These are phyloP conservation scores for Simalia tracyae DNA, from an alignment of 2,797 vertebrate species.

Conservation along the genomic window DNA sequence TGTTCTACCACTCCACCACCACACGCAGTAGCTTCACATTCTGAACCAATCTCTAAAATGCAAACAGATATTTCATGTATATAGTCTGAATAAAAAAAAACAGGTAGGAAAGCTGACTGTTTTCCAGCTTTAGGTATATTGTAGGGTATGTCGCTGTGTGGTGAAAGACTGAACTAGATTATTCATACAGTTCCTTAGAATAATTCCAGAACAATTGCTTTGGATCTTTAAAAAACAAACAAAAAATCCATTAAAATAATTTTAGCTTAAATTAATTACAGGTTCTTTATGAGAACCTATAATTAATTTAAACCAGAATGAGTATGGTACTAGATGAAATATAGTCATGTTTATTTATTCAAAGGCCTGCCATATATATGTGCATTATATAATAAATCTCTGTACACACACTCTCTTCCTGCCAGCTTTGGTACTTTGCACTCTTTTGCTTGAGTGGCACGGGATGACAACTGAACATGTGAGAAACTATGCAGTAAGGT, in stretches of 20 bases:
- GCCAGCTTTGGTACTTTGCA: background rate
- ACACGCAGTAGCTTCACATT: background rate
- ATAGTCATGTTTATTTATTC: background rate
- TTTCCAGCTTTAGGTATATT: background rate
- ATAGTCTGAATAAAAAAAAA: background rate
- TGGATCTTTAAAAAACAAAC: background rate
- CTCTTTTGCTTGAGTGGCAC: background rate
- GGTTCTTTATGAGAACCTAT: background rate
- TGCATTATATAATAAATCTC: too few species aligned
- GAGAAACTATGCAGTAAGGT: background rate
- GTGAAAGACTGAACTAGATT: background rate
- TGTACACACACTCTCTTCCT: background rate
- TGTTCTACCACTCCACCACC: background rate
- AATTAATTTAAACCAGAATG: background rate
- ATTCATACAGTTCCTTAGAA: background rate
- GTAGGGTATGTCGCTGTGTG: background rate
- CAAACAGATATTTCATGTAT: background rate
- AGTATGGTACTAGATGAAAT: background rate
- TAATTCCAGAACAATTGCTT: background rate
- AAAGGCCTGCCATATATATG: background rate
- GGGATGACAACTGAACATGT: background rate
- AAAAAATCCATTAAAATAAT: background rate
- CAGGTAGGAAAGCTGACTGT: background rate
- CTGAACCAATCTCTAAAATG: background rate
- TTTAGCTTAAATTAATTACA: background rate